phyloP scores from a whole-genome alignment of 1,140 invertebrate genomes.

The Euborellia annulipes region DNA sequence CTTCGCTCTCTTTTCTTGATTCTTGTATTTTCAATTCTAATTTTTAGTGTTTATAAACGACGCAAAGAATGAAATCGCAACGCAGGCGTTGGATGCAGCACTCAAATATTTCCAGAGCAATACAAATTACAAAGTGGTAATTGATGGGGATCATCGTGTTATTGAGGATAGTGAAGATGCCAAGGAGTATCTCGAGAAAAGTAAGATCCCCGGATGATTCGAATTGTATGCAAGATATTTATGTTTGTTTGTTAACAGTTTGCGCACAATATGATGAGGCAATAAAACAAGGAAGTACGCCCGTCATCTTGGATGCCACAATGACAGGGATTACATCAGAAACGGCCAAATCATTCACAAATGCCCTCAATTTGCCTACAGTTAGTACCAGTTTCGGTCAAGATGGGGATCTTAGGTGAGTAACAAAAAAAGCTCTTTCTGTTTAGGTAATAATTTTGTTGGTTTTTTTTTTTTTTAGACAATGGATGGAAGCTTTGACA shows the following conservation, averaged over 20 bases:
- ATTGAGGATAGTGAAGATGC: conserved; percentile 46
- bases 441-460: no score
- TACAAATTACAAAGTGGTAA: conserved; percentile 41
- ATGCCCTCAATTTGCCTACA: conserved; percentile 61
- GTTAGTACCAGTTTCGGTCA: conserved; percentile 70
- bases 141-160: conserved; percentile 41
- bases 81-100: conserved; percentile 47
- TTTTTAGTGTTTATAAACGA: conserved; percentile 52
- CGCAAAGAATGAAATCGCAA: conserved; percentile 46
- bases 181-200: conserved; percentile 42
- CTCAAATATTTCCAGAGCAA: conserved; percentile 48
- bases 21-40: no score
- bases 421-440: no score
- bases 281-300: conserved; percentile 44
- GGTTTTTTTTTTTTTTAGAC: conserved; percentile 24
- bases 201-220: conserved; percentile 25
- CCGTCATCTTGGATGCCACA: conserved; percentile 65
- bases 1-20: no score
- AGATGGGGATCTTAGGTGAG: conserved; percentile 50
- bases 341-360: conserved; percentile 64
- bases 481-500: conserved; percentile 52
- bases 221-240: background rate
- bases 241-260: conserved; percentile 30
- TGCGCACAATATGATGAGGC: conserved; percentile 50
- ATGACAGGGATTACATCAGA: conserved; percentile 59